phyloP scores from a whole-genome alignment of 1,140 invertebrate genomes.

The Penaeus vannamei region DNA sequence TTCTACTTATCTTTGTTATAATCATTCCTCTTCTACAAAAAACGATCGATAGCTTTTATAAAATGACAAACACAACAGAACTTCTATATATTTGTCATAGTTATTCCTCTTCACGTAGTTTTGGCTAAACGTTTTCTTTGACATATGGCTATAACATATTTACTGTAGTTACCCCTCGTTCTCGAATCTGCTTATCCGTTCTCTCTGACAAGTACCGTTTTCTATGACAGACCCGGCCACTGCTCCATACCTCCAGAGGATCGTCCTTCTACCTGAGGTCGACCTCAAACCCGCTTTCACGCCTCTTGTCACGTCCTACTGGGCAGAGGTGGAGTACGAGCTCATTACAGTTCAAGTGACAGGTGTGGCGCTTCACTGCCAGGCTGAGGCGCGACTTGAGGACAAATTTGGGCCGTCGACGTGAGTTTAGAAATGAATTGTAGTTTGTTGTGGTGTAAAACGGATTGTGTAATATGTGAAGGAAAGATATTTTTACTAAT shows the following conservation, averaged over 20 bases:
- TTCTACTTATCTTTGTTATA: too few species aligned
- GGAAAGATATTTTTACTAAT: too few species aligned
- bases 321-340: slow-evolving; percentile 45
- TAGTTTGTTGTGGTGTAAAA: not conserved
- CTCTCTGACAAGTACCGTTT: too few species aligned
- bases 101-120: too few species aligned
- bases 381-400: slow-evolving; percentile 50
- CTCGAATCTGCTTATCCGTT: too few species aligned
- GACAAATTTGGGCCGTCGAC: slow-evolving; percentile 54
- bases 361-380: slow-evolving; percentile 50
- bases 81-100: too few species aligned
- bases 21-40: too few species aligned
- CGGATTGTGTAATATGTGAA: not conserved
- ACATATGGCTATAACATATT: too few species aligned
- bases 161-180: too few species aligned
- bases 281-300: slow-evolving; percentile 44
- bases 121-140: too few species aligned
- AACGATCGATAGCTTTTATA: too few species aligned
- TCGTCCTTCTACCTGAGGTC: slow-evolving; percentile 32
- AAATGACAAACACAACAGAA: too few species aligned
- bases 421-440: not conserved
- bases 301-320: slow-evolving; percentile 51
- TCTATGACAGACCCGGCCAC: slow-evolving; percentile 40
- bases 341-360: slow-evolving; percentile 46
- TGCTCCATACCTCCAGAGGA: slow-evolving; percentile 41